phyloP scores from a whole-genome alignment of 2,113 vertebrate genomes.

The Holacanthus passer region DNA sequence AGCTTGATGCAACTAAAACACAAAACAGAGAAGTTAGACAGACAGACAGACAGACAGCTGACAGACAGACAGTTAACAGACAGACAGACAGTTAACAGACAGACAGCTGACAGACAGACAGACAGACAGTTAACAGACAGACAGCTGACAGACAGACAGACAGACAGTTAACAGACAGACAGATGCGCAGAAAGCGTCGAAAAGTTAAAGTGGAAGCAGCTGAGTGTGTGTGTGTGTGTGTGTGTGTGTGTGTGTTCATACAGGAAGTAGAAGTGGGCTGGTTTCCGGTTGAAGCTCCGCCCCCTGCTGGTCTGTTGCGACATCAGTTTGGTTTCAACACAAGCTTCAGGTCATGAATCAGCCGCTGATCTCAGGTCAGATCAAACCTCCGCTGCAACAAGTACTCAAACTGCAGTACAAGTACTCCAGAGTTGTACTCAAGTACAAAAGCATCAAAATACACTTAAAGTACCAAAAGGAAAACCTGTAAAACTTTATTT shows the following conservation, averaged over 20 bases:
- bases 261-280: constrained; percentile 40
- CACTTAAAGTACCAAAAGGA: no score
- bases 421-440: no score
- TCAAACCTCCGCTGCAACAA: no score
- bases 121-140: neutral
- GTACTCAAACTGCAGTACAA: no score
- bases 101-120: no score
- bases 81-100: no score
- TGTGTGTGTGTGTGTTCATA: neutral
- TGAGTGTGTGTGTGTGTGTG: neutral
- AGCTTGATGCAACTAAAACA: neutral
- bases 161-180: neutral
- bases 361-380: neutral
- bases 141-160: neutral
- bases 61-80: no score
- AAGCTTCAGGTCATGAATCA: no score
- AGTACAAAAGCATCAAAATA: no score
- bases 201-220: neutral
- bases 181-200: neutral
- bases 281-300: constrained; percentile 66
- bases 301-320: constrained; percentile 30
- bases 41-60: neutral
- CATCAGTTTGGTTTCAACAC: constrained; percentile 24
- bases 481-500: no score
- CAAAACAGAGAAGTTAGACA: neutral